Conservation (phyloP, 2,888 invertebrate genomes). For the Drosophila monieri region DNA sequence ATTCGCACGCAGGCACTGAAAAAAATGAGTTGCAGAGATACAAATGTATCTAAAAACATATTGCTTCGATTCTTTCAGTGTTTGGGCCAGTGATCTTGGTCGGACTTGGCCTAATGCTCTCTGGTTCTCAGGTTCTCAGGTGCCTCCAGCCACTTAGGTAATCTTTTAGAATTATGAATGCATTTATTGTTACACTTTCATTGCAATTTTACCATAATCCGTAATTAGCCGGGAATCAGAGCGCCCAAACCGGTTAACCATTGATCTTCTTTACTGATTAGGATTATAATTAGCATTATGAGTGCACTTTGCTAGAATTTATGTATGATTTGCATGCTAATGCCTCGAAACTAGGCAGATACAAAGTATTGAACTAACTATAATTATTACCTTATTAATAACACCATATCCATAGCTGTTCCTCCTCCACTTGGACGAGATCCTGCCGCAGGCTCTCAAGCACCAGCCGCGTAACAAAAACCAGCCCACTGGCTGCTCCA, state of each 20-base stretch:
- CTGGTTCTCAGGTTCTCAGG: constrained; percentile 8
- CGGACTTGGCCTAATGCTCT: constrained; percentile 15
- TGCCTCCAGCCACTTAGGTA: constrained; percentile 4
- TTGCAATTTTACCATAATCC: neutral
- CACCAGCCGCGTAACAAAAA: constrained; percentile 83
- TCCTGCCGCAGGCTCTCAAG: constrained; percentile 86
- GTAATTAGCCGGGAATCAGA: neutral
- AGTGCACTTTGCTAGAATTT: neutral
- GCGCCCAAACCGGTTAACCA: neutral
- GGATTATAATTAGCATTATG: neutral
- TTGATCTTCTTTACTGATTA: neutral
- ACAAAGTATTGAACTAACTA: constrained; percentile 6
- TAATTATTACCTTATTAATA: neutral
- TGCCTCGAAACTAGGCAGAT: neutral
- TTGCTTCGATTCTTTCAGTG: neutral
- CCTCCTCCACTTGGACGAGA: constrained; percentile 93
- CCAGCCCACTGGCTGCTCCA: constrained; percentile 90
- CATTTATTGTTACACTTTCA: neutral
- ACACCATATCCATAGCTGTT: constrained; percentile 87
- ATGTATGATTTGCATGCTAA: constrained; percentile 1
- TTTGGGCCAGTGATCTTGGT: constrained; percentile 7
- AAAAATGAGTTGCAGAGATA: neutral
- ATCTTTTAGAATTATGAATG: constrained; percentile 9
- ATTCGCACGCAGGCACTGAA: neutral
- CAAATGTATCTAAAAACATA: too few species aligned